These are phyloP conservation scores for Drosophila bocqueti DNA, from an alignment of 1,140 invertebrate species.

Conservation along the genomic window DNA sequence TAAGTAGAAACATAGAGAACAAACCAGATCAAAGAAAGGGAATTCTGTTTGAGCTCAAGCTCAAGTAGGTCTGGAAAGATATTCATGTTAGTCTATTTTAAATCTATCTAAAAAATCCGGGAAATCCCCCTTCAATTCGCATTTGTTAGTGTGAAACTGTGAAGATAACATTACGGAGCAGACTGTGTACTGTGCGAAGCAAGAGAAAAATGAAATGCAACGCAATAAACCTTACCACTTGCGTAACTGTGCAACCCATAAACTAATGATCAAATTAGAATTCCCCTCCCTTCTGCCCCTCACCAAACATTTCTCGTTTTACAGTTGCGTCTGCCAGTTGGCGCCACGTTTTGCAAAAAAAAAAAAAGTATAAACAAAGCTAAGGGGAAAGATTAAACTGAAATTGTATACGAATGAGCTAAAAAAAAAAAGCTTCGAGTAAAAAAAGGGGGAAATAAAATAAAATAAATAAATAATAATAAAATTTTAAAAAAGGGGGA, in stretches of 20 bases:
- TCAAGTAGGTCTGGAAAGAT: too few species aligned
- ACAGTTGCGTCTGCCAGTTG: conserved; percentile 51
- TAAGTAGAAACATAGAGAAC: background rate
- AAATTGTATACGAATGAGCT: conserved; percentile 23
- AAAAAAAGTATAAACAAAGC: conserved; percentile 51
- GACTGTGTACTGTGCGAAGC: background rate
- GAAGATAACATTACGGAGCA: conserved; percentile 16
- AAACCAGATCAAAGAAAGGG: background rate
- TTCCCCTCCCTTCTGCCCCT: background rate
- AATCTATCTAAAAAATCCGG: background rate
- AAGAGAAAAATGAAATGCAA: conserved; percentile 65
- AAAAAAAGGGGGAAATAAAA: background rate
- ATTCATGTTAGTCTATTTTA: too few species aligned
- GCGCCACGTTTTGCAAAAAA: conserved; percentile 72
- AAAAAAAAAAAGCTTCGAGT: background rate
- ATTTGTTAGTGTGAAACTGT: conserved; percentile 2
- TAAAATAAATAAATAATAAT: too few species aligned
- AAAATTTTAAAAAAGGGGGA: background rate
- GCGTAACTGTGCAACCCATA: conserved; percentile 71
- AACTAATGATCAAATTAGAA: conserved; percentile 66
- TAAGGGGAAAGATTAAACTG: conserved; percentile 11
- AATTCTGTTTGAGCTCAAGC: too few species aligned
- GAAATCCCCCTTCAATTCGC: background rate
- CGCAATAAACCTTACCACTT: conserved; percentile 73
- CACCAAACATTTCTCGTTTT: background rate